A percentile compares a stretch with the other conserved stretches of the same genome.
These are phyloP conservation scores for Prochilodus magdalenae DNA, from an alignment of 2,113 vertebrate genomes.

Conservation along the genomic window DNA sequence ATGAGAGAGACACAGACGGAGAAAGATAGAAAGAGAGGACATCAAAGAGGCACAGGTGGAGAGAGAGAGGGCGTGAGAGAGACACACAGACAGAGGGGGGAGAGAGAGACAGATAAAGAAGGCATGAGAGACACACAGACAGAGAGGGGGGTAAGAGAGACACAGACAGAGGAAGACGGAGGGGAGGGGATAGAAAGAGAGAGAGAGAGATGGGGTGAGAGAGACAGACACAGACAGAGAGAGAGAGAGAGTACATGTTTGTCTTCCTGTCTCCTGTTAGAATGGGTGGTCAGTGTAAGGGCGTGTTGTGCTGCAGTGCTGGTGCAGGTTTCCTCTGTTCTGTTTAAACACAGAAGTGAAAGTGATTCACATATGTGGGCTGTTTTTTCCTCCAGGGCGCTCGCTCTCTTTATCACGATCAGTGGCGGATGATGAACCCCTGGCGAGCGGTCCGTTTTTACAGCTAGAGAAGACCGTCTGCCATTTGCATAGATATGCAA, in stretches of 20 bases:
- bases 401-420: constrained; percentile 61
- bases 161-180: not conserved
- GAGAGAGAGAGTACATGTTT: not conserved
- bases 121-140: not conserved
- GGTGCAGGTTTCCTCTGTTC: constrained; percentile 22
- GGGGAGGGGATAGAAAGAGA: not conserved
- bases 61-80: not conserved
- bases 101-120: not conserved
- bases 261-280: constrained; percentile 7
- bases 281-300: constrained; percentile 61
- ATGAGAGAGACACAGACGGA: not conserved
- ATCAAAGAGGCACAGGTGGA: not conserved
- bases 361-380: constrained; percentile 56
- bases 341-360: constrained; percentile 37
- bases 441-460: constrained; percentile 54
- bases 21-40: not conserved
- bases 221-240: not conserved
- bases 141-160: not conserved
- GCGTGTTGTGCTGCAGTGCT: constrained; percentile 48
- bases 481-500: constrained; percentile 81
- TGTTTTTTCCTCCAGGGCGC: constrained; percentile 1
- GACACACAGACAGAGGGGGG: not conserved
- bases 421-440: constrained; percentile 60
- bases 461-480: constrained; percentile 36
- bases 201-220: not conserved